Conservation (phyloP, 2,888 invertebrate genomes). For the Ceratothoa steindachneri region DNA sequence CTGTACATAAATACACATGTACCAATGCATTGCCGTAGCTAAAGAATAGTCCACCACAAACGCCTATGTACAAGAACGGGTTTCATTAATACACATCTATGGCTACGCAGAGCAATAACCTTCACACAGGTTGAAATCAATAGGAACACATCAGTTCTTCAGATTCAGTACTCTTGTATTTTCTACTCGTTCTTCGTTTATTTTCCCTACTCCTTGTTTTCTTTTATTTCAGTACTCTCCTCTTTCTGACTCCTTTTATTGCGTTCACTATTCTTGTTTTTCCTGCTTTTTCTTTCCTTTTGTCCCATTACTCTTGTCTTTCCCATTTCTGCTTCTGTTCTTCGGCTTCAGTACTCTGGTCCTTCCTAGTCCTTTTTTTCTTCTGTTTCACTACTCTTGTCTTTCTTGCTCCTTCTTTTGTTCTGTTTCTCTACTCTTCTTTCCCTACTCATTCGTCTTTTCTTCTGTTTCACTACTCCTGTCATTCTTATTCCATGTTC, state of each 20-base stretch:
- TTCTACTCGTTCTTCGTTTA: no score
- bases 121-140: no score
- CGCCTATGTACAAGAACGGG: no score
- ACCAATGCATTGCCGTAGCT: neutral
- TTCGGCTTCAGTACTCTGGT: neutral
- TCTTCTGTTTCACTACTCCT: no score
- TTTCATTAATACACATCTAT: no score
- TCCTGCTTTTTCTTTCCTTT: neutral
- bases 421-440: neutral
- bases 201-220: no score
- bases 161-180: no score
- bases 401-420: neutral
- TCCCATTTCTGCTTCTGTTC: neutral
- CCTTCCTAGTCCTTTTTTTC: neutral
- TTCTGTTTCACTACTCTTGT: neutral
- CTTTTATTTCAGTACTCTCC: neutral
- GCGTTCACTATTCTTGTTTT: neutral
- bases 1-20: neutral
- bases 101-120: no score
- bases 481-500: no score
- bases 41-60: no score
- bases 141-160: no score
- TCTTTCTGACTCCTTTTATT: neutral
- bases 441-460: no score
- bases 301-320: neutral